phyloP scores from a whole-genome alignment of 1,140 invertebrate genomes.

The Aphaenogaster ashmeadi region DNA sequence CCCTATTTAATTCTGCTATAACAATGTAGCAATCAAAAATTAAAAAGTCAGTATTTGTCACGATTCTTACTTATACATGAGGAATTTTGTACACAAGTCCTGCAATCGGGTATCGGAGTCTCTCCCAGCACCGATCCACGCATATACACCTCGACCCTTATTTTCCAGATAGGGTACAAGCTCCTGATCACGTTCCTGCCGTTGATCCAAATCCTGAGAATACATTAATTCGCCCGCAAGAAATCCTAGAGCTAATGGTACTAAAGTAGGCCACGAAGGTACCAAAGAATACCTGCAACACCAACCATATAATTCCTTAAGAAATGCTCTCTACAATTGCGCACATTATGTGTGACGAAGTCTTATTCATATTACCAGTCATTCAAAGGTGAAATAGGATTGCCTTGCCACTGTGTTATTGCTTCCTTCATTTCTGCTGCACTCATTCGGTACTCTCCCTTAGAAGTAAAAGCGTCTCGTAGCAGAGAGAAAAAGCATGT shows the following conservation, averaged over 20 bases:
- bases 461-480: conserved; percentile 93
- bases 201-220: conserved; percentile 81
- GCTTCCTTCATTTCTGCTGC: conserved; percentile 92
- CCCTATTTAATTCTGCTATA: neutral
- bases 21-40: neutral
- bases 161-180: conserved; percentile 98
- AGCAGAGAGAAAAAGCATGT: conserved; percentile 94
- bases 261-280: conserved; percentile 92
- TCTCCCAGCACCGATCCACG: conserved; percentile 98
- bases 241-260: conserved; percentile 95
- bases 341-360: neutral
- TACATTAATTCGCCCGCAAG: conserved; percentile 93
- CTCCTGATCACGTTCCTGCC: conserved; percentile 93
- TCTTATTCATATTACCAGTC: conserved; percentile 90
- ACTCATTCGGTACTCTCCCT: conserved; percentile 93
- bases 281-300: conserved; percentile 85
- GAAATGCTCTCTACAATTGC: neutral
- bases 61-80: conserved; percentile 80
- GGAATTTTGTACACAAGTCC: conserved; percentile 89
- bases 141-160: conserved; percentile 91
- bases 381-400: conserved; percentile 93
- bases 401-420: conserved; percentile 93
- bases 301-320: conserved; percentile 3
- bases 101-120: conserved; percentile 94
- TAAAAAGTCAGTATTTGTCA: neutral